Evolutionary conservation across 1,140 invertebrate genomes (phyloP), one percentile per base, ranked within the genome.

Genomic region (Cephus cinctus): DNA sequence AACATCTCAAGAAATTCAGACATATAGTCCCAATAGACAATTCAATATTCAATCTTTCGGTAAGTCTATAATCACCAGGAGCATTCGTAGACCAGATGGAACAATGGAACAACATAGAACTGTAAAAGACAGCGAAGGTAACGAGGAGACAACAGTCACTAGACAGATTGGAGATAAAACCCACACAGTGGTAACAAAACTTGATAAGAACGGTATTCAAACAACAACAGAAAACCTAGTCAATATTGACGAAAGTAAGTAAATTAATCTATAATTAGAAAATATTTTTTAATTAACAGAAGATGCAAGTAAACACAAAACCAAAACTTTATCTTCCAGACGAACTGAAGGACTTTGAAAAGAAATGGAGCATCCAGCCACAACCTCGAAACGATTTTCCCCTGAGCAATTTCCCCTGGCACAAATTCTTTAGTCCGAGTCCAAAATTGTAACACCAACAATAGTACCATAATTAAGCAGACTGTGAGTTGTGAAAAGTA

Each of bases 71-170:
- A 64, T 57, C 3, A 69, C 61, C 21, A 63, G 66, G 54, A 72
- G 73, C 22, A 38, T 73, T 2, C 61, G 40, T 31, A 67, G 63
- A 54, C 59, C 71, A 5, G 73, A 81, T 68, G 79, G 79, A 30
- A 70, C 66, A 11, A 54, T 74, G 34, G 76, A 81, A 59, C 65
- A 76, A 54, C 66, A 69, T 19, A 61, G 61, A 54, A 72, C 71
- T 15, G 59, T 79, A 6, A 71, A 48, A 54, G 80, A 81, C 51
- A 77, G 61, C 41, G 55, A 77, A 41, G 79, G 80, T 16, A 80
- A 76, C 53, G 63, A 78, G 43, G 73, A 80, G 57, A 77, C 67
- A 3, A 78, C 65, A 15, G 53, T 80, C 4, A 78, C 72, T 31
- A 61, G 62, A 31, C 60, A 73, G 64, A 60, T 70, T 21, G 75